Base-by-base conservation (phyloP, 2,113 vertebrate species). In the Nerophis ophidion region DNA sequence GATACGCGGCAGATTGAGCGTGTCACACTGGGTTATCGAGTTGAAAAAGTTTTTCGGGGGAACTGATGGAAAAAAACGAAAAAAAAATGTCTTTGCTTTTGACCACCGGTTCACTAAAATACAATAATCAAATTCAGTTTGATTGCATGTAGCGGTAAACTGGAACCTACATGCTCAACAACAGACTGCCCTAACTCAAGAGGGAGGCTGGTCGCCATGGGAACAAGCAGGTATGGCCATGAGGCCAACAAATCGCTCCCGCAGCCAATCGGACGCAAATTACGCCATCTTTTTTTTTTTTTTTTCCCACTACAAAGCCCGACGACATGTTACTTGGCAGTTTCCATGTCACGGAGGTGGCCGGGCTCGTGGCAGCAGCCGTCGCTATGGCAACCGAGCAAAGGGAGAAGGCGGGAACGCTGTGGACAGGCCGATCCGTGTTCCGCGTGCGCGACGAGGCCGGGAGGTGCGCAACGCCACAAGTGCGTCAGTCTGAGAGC, bases 141-240 rank as follows among this genome's bases (percentile, higher is more conserved):
- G 10, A 44, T 44, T 44, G 16, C n/a, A 14, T 48, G 11, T 48
- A 48, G 13, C 7, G 16, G 13, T 16, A 48, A 48, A 48, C 15
- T 7, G 15, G 13, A 16, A 46, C 13, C 7, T 33, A 58, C n/a
- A 13, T 58, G 17, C 10, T 11, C 9, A 38, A 42, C 9, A 38
- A 42, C 16, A 42, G 42, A 16, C 38, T 13, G 8, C 2, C 3
- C 40, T 44, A 34, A 14, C 13, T 34, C 12, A 5, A 33, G 36
- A 40, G 11, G 38, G 57, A n/a, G 26, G 44, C 8, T n/a, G 57
- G 57, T 58, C 15, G 57, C 26, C 57, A 34, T 58, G 57, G 42
- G 47, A 58, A 47, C 44, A 58, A 46, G 57, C 19, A 58, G 44
- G 44, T 47, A 46, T 35, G 33, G 34, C 5, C 44, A 58, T 26